Base-by-base conservation (phyloP, 2,797 vertebrate species). In the Peromyscus melanophrys region DNA sequence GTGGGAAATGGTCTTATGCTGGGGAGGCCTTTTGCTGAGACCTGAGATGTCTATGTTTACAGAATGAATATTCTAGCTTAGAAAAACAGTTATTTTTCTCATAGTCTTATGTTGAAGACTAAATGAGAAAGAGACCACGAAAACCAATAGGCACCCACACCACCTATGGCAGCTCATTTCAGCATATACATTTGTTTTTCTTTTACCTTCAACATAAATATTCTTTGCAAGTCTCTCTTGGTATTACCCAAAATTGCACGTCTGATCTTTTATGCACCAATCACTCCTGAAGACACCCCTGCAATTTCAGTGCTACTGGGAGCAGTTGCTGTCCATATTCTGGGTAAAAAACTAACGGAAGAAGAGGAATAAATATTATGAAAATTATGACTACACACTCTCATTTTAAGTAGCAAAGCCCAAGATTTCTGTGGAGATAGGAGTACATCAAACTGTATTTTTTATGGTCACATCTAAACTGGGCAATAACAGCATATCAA, bases 381-480 rank as follows among this genome's bases (percentile, higher is more conserved):
- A 94, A 84, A 97, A 97, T 98, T 97, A 97, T 98, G 98, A 98
- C 92, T 69, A 94, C 78, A 80, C 97, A 88, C 85, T 97, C 97
- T 98, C 97, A 97, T 97, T 94, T 97, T 95, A 92, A 96, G 96
- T 21, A 71, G 93, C 82, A 73, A 37, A 98, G 88, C 84, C 76
- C 92, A 90, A 83, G 96, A 97, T 97, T 98, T 97, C 95, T 97
- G 10, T 84, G 81, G 88, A 96, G 96, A 93, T 46, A 93, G 75
- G 96, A 94, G 31, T 89, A 67, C 40, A 96, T 98, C 95, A 98
- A 97, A 98, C 90, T 97, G 75, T 97, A 97, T 98, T 98, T 98
- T 98, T 99, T 98, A 98, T 97, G 96, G 89, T 96, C 95, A 97
- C 91, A 96, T 98, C 98, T 98, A 98, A 99, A 98, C 96, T 98